Evolutionary conservation across 2,113 vertebrate species (phyloP), one percentile per base, ranked within the genome.

Genomic region (Ardeotis arabs): DNA sequence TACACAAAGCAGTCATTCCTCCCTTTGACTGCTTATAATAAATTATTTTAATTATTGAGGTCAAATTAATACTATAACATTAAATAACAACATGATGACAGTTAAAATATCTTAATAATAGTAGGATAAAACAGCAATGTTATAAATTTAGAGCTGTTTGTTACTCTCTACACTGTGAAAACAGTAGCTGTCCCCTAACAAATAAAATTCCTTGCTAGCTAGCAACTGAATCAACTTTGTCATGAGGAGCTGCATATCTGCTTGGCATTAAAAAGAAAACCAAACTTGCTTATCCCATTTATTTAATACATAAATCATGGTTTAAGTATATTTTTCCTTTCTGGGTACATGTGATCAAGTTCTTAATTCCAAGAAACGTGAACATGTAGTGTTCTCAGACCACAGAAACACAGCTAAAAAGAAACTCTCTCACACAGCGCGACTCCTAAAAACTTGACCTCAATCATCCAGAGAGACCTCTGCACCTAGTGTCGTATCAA

Each of bases 401-500:
- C 14, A 31, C n/a, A 85, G 8, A 14, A 72, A 62, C 0, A 1
- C 13, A 45, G 44, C 1, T 27, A 52, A 35, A 63, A 58, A 68
- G 25, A 11, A 72, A 13, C 29, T 19, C 59, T 13, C 41, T 35
- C 3, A 20, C 13, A 21, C 9, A 23, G 31, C 4, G 0, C 8
- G 23, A 41, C 25, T 35, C 44, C 67, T 63, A 10, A 39, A 78
- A n/a, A 15, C n/a, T 16, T 2, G 10, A 50, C 2, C n/a, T n/a
- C 0, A 0, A 14, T 1, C 12, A 24, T 1, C 25, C 62, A 70
- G 25, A 19, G 13, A 19, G 0, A 37, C 4, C 49, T 16, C 58
- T 28, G 10, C 45, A 23, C 23, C 28, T 3, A 0, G 83, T 53
- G 24, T 3, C 52, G 8, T n/a, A 15, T 2, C 10, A 31, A 44